These are phyloP conservation scores for Megalopta genalis DNA, from an alignment of 1,140 invertebrate genomes.

Conservation along the genomic window DNA sequence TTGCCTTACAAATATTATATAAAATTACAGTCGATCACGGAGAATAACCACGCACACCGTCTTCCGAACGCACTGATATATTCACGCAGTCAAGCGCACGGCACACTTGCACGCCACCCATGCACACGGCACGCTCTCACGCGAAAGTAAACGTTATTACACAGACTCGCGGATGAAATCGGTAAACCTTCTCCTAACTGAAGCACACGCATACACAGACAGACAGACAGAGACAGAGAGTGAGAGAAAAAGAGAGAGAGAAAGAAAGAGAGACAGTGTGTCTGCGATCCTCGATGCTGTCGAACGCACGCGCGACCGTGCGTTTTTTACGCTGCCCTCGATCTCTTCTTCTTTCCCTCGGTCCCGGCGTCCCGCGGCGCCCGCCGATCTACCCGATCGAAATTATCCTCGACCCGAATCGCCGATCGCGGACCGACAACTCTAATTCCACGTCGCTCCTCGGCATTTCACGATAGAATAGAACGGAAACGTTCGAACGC, in stretches of 20 bases:
- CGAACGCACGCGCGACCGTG: neutral
- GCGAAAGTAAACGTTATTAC: conserved; percentile 51
- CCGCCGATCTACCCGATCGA: too few species aligned
- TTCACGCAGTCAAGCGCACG: conserved; percentile 43
- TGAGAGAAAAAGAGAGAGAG: neutral
- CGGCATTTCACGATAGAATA: neutral
- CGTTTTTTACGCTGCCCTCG: conserved; percentile 1
- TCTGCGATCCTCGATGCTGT: neutral
- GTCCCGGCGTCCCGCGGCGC: neutral
- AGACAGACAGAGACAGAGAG: neutral
- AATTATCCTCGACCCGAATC: too few species aligned
- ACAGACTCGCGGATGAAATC: conserved; percentile 58
- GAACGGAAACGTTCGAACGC: neutral
- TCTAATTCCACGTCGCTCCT: neutral
- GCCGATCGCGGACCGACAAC: neutral
- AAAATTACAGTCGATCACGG: conserved; percentile 79
- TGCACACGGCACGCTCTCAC: neutral
- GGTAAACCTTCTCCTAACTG: conserved; percentile 29
- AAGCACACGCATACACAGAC: neutral
- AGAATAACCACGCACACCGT: conserved; percentile 67
- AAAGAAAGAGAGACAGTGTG: too few species aligned
- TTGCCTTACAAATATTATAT: conserved; percentile 80
- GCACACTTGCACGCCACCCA: conserved; percentile 47
- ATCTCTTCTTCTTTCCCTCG: conserved; percentile 17
- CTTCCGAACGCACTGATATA: conserved; percentile 57